Base-by-base conservation (phyloP, 2,113 vertebrate genomes). In the Saccopteryx bilineata region DNA sequence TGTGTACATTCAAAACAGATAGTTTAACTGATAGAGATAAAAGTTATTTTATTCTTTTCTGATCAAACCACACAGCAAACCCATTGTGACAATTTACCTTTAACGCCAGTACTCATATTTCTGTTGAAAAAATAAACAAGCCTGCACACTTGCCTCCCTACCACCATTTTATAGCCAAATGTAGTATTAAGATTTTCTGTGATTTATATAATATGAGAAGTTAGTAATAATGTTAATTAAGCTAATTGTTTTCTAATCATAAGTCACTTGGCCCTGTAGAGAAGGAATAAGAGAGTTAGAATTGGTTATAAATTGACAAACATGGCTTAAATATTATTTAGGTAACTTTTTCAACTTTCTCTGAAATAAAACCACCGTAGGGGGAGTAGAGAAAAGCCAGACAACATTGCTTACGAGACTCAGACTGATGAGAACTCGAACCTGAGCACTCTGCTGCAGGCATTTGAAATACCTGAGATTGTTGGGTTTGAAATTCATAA, bases 41-140 rank as follows among this genome's bases (percentile, higher is more conserved):
- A 84, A 48, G n/a, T 5, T 66, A 60, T 28, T 92, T 68, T 69
- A 74, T 78, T 92, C 50, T 84, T 61, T 94, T 95, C 81, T 92
- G 13, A 79, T 33, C 17, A 92, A 69, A 14, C 24, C 15, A 66
- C 19, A 10, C 7, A 24, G 19, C 23, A 72, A 80, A 8, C 65
- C 33, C 75, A 71, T 31, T 74, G 5, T 68, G 23, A 86, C 1
- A 48, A 1, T 4, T 56, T 90, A 63, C 78, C 15, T 46, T 56
- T 23, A 87, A 74, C 88, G 19, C 58, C 14, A 79, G 21, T 1
- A 52, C 8, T 31, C 11, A 23, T 5, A 9, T 91, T 87, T 28
- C 33, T 69, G 39, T 10, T 76, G 24, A 48, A 46, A 78, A 83
- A 86, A 33, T 14, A 72, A 79, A 19, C 5, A 56, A 48, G 19